Evolutionary conservation across 2,888 invertebrate species (phyloP), one percentile per base, ranked within the genome.

Genomic region (Mythimna albipuncta): DNA sequence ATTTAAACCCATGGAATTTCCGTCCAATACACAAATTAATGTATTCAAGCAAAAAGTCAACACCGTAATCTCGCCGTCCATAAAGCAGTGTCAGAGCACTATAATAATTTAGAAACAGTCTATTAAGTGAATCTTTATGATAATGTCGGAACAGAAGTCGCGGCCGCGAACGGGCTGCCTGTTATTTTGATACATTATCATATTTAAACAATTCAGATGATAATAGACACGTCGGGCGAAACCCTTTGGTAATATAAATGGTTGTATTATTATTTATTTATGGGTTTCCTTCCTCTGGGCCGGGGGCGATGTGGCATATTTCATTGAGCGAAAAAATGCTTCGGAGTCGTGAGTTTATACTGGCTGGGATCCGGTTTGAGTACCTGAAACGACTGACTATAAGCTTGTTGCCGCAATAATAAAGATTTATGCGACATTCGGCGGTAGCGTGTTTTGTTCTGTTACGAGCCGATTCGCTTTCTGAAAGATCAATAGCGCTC

Each of bases 181-280:
- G 94, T 93, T 95, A 95, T 95, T 96, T 96, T 96, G 96, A 96
- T 95, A 92, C 95, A 96, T 96, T 96, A 96, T 95, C 96, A 96
- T 96, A 96, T 96, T 96, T 94, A 95, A 96, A 95, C 96, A 95
- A 96, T 96, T 96, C 95, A 92, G 94, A 96, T 96, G 96, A 94
- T 96, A 96, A 96, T 96, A 96, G 96, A 95, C 94, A 94, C 95
- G 95, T 95, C 95, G 95, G 93, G 93, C 89, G 89, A 95, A 96
- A 95, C 95, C 96, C 96, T 96, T 96, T 95, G 93, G 96, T 95
- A 96, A 95, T 96, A 96, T 96, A 96, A 96, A 96, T 96, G 95
- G 95, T 94, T 93, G 94, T 94, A 95, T 96, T 96, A 96, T 95
- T 96, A 96, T 96, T 96, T 96, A 96, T 96, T 96, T 96, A 96